Evolutionary conservation across 1,140 invertebrate species (phyloP), one percentile per base, ranked within the genome.

Genomic region (Hormaphis cornu): DNA sequence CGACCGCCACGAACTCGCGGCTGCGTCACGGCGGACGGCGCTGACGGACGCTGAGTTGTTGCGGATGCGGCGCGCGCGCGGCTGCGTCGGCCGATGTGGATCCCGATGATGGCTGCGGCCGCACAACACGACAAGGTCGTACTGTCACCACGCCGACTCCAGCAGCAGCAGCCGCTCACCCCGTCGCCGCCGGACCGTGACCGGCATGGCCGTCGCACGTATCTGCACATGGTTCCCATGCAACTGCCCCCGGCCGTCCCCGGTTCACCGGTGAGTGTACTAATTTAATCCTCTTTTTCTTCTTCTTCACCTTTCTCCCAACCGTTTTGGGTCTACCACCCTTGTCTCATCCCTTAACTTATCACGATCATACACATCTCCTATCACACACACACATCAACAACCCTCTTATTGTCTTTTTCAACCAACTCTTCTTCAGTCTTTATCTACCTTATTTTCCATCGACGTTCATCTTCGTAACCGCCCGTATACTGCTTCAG

Each of bases 21-120:
- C 12, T 3, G 26, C 30, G 18, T 66, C 44, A 22, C 26, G 44
- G 61, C 28, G 61, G 44, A 48, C 61, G 16, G 61, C 5, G 54
- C 16, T 52, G 61, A 69, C 30, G 52, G 58, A 44, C 5, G 54
- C 16, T 52, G 61, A 69, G 5, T 37, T 58, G 50, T 52, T 35
- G 26, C 66, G 70, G 40, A 26, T 40, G 66, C 70, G 71, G 50
- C 56, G 35, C 61, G 54, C 50, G n/a, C 35, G 30, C 48, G 6
- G 42, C n/a, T n/a, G n/a, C 48, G 18, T 24, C 52, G 72, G 71
- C 72, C 70, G 42, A 73, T 73, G 72, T 73, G 72, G 72, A 69
- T 71, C 56, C 66, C 70, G 33, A 71, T 73, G 66, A 73, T 73
- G 72, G 72, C 72, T 44, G 72, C 71, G 69, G 66, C 66, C 56